A percentile compares a stretch with the other conserved stretches of the same genome.
These are phyloP conservation scores for Microtus pennsylvanicus DNA, from an alignment of 2,113 vertebrate species.

Conservation along the genomic window DNA sequence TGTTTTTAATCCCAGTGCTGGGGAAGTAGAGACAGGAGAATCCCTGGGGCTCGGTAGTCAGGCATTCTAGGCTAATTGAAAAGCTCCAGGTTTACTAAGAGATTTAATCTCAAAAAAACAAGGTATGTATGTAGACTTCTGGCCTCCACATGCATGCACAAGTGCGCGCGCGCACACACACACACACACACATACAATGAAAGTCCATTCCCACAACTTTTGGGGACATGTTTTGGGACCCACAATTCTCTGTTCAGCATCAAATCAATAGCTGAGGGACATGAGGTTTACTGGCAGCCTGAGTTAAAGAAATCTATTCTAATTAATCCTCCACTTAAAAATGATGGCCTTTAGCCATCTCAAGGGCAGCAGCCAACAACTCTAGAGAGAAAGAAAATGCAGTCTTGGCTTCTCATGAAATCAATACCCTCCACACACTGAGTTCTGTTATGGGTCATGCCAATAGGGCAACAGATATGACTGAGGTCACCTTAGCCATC, in stretches of 20 bases:
- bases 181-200: not conserved
- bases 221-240: not conserved
- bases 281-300: conserved; percentile 15
- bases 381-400: not conserved
- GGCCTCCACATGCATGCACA: not conserved
- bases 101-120: not conserved
- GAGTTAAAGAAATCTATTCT: conserved; percentile 66
- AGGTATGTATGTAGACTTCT: not conserved
- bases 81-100: not conserved
- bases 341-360: conserved; percentile 55
- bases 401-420: not conserved
- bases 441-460: not conserved
- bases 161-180: not conserved
- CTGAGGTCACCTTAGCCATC: not conserved
- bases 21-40: not conserved
- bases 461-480: not conserved
- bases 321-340: conserved; percentile 70
- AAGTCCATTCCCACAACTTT: not conserved
- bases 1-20: not conserved
- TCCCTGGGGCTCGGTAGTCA: not conserved
- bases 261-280: conserved; percentile 35
- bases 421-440: not conserved
- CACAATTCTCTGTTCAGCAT: conserved; percentile 16
- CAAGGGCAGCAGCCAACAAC: conserved; percentile 18
- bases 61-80: not conserved